A percentile compares a stretch with the other conserved stretches of the same genome.
These are phyloP conservation scores for Sesia apiformis DNA, from an alignment of 2,888 invertebrate genomes.

Conservation along the genomic window DNA sequence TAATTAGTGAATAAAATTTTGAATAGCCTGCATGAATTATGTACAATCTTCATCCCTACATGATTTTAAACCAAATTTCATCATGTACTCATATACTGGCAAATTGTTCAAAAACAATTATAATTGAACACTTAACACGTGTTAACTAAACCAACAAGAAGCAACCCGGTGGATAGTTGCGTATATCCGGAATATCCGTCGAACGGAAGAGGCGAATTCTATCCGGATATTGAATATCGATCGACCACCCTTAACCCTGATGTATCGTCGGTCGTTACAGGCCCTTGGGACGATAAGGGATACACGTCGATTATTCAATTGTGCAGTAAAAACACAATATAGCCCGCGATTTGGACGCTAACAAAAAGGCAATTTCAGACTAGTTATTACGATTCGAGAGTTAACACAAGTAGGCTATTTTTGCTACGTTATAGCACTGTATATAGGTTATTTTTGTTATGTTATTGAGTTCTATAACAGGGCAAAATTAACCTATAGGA, in stretches of 20 bases:
- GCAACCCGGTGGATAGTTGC: conserved; percentile 38
- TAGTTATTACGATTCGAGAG: background rate
- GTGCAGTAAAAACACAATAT: conserved; percentile 23
- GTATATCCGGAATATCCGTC: conserved; percentile 44
- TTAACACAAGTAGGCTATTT: no score
- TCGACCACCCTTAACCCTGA: conserved; percentile 69
- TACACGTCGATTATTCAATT: conserved; percentile 58
- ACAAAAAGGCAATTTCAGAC: background rate
- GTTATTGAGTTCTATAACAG: no score
- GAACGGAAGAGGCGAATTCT: conserved; percentile 68
- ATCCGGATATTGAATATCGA: conserved; percentile 73
- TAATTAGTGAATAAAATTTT: no score
- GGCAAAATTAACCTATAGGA: no score
- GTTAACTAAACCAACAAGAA: conserved; percentile 15
- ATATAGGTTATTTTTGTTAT: no score
- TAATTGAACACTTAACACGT: background rate
- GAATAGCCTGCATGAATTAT: no score
- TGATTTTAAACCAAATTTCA: no score
- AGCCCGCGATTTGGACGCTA: background rate
- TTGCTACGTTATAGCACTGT: no score
- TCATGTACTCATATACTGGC: no score
- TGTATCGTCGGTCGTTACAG: conserved; percentile 56
- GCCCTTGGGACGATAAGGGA: conserved; percentile 48
- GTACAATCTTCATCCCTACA: no score
- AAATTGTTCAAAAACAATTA: no score